A percentile compares a stretch with the other conserved stretches of the same genome.
Evolutionary conservation across 2,888 invertebrate species (phyloP).

Genomic region (Zelleria hepariella): DNA sequence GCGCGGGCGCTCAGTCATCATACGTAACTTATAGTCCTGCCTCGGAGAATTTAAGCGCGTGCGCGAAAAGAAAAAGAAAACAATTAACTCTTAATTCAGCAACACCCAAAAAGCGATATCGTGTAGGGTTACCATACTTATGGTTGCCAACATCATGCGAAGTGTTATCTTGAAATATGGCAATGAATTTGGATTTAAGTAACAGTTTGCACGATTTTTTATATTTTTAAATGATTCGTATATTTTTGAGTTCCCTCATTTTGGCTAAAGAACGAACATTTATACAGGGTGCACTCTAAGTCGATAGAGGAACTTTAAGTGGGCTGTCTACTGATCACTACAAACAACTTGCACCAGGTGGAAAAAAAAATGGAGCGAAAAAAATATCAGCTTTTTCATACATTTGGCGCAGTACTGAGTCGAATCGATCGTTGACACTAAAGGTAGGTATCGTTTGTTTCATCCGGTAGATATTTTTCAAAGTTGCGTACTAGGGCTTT

Average conservation of each 20-base stretch:
- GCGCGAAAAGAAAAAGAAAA: constrained; percentile 28
- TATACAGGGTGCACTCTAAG: too few relatives aligned
- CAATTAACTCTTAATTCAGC: constrained; percentile 44
- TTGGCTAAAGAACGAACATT: background rate
- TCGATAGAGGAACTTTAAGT: too few relatives aligned
- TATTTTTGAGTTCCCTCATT: background rate
- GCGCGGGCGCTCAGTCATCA: constrained; percentile 30
- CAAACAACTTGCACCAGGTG: too few relatives aligned
- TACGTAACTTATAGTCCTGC: constrained; percentile 34
- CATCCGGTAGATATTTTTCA: too few relatives aligned
- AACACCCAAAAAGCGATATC: constrained; percentile 38
- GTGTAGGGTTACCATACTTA: constrained; percentile 42
- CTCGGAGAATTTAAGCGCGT: constrained; percentile 29
- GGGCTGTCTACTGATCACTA: too few relatives aligned
- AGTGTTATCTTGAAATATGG: constrained; percentile 31
- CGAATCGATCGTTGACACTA: too few relatives aligned
- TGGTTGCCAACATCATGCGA: too few relatives aligned
- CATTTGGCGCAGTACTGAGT: too few relatives aligned
- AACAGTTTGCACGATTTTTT: constrained; percentile 7
- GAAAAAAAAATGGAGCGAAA: too few relatives aligned
- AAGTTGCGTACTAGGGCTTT: too few relatives aligned
- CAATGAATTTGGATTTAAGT: constrained; percentile 22
- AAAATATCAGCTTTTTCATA: too few relatives aligned
- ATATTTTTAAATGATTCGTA: background rate
- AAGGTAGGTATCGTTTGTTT: too few relatives aligned